phyloP scores from a whole-genome alignment of 2,888 invertebrate genomes.

The Agrochola lota region DNA sequence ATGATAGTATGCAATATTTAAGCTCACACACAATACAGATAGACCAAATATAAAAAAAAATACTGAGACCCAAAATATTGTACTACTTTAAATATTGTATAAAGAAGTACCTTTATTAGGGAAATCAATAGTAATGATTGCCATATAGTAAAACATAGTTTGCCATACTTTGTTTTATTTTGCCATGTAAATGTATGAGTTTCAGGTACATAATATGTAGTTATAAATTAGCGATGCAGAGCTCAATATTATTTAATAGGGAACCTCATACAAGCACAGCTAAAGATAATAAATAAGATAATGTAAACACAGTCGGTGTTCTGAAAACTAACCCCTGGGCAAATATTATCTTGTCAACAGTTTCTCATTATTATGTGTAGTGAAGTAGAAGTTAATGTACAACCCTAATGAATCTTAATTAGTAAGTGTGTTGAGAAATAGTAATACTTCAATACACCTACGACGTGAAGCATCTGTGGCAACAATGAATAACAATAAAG shows the following conservation, averaged over 20 bases:
- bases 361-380: conserved; percentile 47
- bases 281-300: conserved; percentile 43
- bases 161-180: not conserved
- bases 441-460: conserved; percentile 13
- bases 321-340: conserved; percentile 35
- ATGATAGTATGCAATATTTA: conserved; percentile 18
- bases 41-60: not conserved
- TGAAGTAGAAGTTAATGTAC: conserved; percentile 32
- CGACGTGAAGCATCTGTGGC: conserved; percentile 10
- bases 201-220: conserved; percentile 8
- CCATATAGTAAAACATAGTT: not conserved
- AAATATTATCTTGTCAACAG: conserved; percentile 40
- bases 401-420: conserved; percentile 24
- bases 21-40: not conserved
- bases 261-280: conserved; percentile 19
- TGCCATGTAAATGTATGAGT: not conserved
- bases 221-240: conserved; percentile 16
- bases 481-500: conserved; percentile 37
- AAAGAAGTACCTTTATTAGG: not conserved
- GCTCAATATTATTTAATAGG: conserved; percentile 29
- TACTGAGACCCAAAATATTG: not conserved
- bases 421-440: conserved; percentile 21
- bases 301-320: conserved; percentile 33
- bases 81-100: not conserved
- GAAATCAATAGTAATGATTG: not conserved